These are phyloP conservation scores for Odontophorus gujanensis DNA, from an alignment of 2,113 vertebrate species.

Conservation along the genomic window DNA sequence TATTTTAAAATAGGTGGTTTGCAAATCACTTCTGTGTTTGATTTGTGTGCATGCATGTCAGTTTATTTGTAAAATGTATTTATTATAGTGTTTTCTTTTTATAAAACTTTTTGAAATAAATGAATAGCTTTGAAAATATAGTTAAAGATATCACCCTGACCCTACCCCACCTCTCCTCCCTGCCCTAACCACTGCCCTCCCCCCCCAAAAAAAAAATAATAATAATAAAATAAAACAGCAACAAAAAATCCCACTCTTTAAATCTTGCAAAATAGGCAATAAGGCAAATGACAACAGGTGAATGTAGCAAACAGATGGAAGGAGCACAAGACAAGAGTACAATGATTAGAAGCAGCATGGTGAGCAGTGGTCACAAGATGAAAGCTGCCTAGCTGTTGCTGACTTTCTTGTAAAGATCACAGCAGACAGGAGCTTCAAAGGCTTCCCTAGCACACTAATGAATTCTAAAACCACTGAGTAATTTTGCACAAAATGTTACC, in stretches of 20 bases:
- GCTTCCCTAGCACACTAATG: not conserved
- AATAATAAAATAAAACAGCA: not conserved
- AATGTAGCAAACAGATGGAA: not conserved
- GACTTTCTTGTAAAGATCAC: not conserved
- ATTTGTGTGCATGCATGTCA: accelerated
- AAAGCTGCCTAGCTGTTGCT: not conserved
- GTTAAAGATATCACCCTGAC: accelerated
- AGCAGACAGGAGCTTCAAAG: not conserved
- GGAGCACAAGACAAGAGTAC: not conserved
- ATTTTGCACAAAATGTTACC: not conserved
- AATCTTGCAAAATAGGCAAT: not conserved
- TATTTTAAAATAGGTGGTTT: accelerated
- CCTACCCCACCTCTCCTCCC: no score
- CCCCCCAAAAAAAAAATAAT: no score
- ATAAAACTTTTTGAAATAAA: not conserved
- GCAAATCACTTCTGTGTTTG: accelerated
- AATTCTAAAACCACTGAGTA: accelerated
- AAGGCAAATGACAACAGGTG: accelerated
- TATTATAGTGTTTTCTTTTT: not conserved
- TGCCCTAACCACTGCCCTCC: no score
- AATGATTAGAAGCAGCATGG: accelerated
- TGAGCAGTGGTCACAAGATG: not conserved
- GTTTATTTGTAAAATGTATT: not conserved
- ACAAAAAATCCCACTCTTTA: not conserved
- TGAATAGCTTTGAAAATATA: not conserved